Percentiles rank a stretch among this genome's conserved stretches.
These are phyloP conservation scores for Drosophila pandora DNA, from an alignment of 1,140 invertebrate species.

Conservation along the genomic window DNA sequence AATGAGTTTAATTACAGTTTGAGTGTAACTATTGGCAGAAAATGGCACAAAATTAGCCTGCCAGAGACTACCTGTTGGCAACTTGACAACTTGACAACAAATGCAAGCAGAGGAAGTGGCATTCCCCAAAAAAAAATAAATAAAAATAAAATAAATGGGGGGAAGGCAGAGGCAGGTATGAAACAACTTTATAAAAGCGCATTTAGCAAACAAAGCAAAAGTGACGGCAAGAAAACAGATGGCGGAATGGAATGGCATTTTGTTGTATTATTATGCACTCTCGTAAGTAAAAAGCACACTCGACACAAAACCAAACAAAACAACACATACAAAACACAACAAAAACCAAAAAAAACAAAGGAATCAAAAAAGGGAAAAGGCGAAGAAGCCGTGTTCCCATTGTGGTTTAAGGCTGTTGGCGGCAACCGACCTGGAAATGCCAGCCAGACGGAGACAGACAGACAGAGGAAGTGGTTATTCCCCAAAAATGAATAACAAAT, in stretches of 20 bases:
- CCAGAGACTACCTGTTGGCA: constrained; percentile 58
- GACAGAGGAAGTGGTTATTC: constrained; percentile 51
- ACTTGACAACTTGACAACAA: constrained; percentile 54
- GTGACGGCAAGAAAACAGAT: constrained; percentile 71
- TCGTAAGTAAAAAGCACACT: constrained; percentile 22
- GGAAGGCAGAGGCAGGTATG: constrained; percentile 20
- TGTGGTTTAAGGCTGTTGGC: constrained; percentile 42
- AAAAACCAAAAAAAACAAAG: background rate
- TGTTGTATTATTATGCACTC: constrained; percentile 57
- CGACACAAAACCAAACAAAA: background rate
- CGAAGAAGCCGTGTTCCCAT: constrained; percentile 43
- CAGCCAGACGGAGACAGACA: constrained; percentile 9
- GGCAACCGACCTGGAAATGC: constrained; percentile 51
- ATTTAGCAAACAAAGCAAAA: constrained; percentile 77
- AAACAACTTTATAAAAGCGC: constrained; percentile 71
- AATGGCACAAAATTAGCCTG: constrained; percentile 17
- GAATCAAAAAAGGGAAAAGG: background rate
- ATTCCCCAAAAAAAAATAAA: constrained; percentile 49
- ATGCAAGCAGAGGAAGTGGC: constrained; percentile 67
- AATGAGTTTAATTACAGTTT: constrained; percentile 39
- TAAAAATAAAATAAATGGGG: constrained; percentile 2
- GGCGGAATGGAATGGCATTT: constrained; percentile 71
- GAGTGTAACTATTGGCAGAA: constrained; percentile 9
- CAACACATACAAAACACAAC: background rate
- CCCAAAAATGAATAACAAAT: constrained; percentile 37